These are phyloP conservation scores for Euplexia lucipara DNA, from an alignment of 2,888 invertebrate species.

Conservation along the genomic window DNA sequence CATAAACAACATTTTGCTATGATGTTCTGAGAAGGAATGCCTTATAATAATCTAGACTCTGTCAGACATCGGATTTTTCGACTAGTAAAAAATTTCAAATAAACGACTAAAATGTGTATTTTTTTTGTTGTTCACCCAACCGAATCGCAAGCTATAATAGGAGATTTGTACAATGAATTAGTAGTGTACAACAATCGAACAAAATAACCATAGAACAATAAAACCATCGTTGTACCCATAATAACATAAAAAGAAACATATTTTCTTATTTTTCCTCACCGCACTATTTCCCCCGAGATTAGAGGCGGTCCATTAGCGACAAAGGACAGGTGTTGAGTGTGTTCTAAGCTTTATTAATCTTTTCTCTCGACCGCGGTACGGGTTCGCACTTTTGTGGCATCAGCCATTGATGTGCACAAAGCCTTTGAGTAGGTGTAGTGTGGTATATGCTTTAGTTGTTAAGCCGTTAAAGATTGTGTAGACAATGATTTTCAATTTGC, in stretches of 20 bases:
- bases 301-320: slow-evolving; percentile 87
- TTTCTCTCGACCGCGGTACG: slow-evolving; percentile 80
- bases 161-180: neutral
- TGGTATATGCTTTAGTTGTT: slow-evolving; percentile 47
- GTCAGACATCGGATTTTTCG: neutral
- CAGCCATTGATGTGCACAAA: slow-evolving; percentile 81
- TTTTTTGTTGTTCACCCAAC: neutral
- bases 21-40: slow-evolving; percentile 13
- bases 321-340: slow-evolving; percentile 89
- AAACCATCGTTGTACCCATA: slow-evolving; percentile 32
- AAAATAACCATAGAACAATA: slow-evolving; percentile 25
- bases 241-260: slow-evolving; percentile 63
- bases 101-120: neutral
- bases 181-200: neutral
- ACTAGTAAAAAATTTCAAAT: too few relatives aligned
- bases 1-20: slow-evolving; percentile 29
- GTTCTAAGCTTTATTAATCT: slow-evolving; percentile 90
- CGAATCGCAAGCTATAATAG: too few relatives aligned
- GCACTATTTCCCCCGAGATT: slow-evolving; percentile 74
- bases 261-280: slow-evolving; percentile 69
- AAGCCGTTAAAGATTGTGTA: slow-evolving; percentile 50
- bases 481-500: slow-evolving; percentile 58
- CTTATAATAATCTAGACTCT: slow-evolving; percentile 6
- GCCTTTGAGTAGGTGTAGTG: slow-evolving; percentile 68
- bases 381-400: slow-evolving; percentile 87